Percentiles rank a stretch among this genome's conserved stretches.
phyloP scores from a whole-genome alignment of 2,888 invertebrate genomes.

The Galerucella nymphaeae region DNA sequence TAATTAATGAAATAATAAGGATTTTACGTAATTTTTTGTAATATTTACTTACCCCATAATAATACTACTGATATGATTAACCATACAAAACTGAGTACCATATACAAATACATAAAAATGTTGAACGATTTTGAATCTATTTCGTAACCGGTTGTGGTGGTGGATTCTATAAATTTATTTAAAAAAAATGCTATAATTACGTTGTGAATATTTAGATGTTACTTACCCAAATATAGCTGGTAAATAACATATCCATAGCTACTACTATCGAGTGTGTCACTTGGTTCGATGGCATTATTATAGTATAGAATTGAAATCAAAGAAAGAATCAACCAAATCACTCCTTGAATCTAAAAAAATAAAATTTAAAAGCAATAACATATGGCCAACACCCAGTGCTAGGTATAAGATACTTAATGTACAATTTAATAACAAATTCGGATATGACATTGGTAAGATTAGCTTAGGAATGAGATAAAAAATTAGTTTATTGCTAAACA shows the following conservation, averaged over 20 bases:
- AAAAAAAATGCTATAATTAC: not conserved
- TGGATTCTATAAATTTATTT: conserved; percentile 14
- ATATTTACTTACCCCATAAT: conserved; percentile 38
- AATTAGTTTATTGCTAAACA: no score
- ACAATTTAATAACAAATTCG: no score
- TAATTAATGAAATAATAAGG: not conserved
- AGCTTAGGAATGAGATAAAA: no score
- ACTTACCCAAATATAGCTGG: conserved; percentile 35
- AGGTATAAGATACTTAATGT: no score
- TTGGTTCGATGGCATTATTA: conserved; percentile 30
- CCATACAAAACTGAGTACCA: conserved; percentile 37
- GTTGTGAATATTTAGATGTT: not conserved
- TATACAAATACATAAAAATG: conserved; percentile 36
- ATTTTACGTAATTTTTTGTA: no score
- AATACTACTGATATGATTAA: conserved; percentile 28
- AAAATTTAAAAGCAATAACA: not conserved
- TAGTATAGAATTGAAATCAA: conserved; percentile 38
- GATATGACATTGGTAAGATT: no score
- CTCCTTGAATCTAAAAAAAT: conserved; percentile 41
- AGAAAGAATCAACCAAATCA: conserved; percentile 33
- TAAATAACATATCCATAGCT: conserved; percentile 30
- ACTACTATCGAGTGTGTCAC: not conserved
- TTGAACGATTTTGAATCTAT: conserved; percentile 31
- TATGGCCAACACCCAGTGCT: no score
- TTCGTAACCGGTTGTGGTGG: conserved; percentile 4